A percentile compares a stretch with the other conserved stretches of the same genome.
phyloP scores from a whole-genome alignment of 2,797 vertebrate genomes.

The Chrosomus eos region DNA sequence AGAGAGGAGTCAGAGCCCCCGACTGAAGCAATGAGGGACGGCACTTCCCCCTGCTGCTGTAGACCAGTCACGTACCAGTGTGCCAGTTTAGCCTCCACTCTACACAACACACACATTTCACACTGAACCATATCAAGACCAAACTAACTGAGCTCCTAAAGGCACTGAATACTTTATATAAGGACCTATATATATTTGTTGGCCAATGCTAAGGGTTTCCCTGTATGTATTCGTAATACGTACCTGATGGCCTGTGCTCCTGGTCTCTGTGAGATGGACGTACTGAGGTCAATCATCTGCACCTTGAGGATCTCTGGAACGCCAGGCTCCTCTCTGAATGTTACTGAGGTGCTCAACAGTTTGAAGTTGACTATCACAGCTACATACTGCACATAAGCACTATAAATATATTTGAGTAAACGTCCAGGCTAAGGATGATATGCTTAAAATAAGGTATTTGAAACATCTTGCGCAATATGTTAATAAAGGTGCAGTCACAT shows the following conservation, averaged over 20 bases:
- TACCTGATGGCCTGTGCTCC: conserved; percentile 94
- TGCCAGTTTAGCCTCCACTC: conserved; percentile 88
- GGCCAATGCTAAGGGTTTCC: not conserved
- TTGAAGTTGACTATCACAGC: conserved; percentile 87
- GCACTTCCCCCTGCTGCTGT: conserved; percentile 81
- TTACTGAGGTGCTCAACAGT: conserved; percentile 88
- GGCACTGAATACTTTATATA: not conserved
- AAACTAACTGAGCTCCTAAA: not conserved
- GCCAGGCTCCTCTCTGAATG: conserved; percentile 83
- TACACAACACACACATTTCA: conserved; percentile 62
- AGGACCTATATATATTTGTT: not conserved
- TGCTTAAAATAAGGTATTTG: not conserved
- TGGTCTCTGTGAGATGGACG: conserved; percentile 89
- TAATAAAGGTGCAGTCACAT: not conserved
- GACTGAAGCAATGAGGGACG: conserved; percentile 90
- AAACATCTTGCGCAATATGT: not conserved
- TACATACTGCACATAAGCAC: conserved; percentile 81
- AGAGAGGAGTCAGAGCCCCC: conserved; percentile 85
- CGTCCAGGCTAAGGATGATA: not conserved
- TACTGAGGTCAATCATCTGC: conserved; percentile 91
- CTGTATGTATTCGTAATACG: conserved; percentile 44
- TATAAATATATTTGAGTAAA: not conserved
- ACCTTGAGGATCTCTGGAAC: conserved; percentile 91
- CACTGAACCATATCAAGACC: not conserved
- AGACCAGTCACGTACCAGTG: conserved; percentile 94